phyloP scores from a whole-genome alignment of 2,888 invertebrate species.

The Lutraria lutraria region DNA sequence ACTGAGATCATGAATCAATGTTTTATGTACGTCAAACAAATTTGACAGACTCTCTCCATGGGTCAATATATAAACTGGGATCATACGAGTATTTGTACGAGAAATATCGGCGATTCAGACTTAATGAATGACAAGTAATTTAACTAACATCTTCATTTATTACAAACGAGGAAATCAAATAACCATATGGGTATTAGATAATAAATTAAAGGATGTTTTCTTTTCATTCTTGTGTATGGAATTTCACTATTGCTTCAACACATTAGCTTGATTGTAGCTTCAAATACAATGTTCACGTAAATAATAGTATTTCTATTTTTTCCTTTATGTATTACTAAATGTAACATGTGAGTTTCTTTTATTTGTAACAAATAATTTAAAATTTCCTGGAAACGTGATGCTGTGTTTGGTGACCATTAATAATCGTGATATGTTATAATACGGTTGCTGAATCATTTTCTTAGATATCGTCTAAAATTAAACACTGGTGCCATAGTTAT shows the following conservation, averaged over 20 bases:
- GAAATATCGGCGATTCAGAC: not conserved
- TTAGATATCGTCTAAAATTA: no score
- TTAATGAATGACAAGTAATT: not conserved
- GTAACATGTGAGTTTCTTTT: no score
- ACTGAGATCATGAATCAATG: not conserved
- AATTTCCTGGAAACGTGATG: no score
- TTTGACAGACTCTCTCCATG: not conserved
- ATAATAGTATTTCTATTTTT: no score
- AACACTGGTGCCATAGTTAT: no score
- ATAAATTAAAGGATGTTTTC: not conserved
- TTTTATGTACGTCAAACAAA: not conserved
- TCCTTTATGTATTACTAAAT: no score
- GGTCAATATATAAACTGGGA: not conserved
- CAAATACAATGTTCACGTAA: not conserved
- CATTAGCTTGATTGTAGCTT: not conserved
- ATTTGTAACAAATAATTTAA: no score
- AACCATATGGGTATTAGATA: not conserved
- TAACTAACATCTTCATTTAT: not conserved
- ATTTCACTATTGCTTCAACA: not conserved
- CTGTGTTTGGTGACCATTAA: no score
- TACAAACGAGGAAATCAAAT: not conserved
- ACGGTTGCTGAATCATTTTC: no score
- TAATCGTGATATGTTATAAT: no score
- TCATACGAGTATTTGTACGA: not conserved
- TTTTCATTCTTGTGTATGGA: not conserved